Evolutionary conservation across 1,140 invertebrate species (phyloP).

Genomic region (Drosophila tropicalis): DNA sequence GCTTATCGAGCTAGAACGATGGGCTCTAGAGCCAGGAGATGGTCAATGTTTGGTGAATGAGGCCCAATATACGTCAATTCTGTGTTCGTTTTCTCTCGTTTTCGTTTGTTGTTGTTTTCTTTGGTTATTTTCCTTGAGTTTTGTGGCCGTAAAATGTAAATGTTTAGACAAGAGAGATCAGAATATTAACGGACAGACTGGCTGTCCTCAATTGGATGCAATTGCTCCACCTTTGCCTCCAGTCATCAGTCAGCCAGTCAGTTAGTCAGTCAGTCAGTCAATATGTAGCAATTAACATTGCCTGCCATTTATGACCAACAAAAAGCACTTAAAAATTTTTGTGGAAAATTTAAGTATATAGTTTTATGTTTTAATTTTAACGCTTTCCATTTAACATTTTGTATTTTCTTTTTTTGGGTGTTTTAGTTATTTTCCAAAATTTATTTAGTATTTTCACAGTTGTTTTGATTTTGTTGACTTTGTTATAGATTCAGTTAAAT

Average conservation of each 20-base stretch:
- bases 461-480: conserved; percentile 40
- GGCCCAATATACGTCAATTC: not conserved
- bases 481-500: too few relatives aligned
- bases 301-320: conserved; percentile 25
- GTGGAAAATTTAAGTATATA: conserved; percentile 24
- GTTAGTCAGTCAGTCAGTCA: too few relatives aligned
- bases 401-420: conserved; percentile 8
- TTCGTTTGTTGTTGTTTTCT: conserved; percentile 28
- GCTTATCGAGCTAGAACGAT: conserved; percentile 3
- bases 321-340: conserved; percentile 45
- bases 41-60: not conserved
- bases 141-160: conserved; percentile 57
- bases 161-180: conserved; percentile 72
- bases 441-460: conserved; percentile 55
- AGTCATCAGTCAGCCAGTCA: not conserved
- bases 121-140: not conserved
- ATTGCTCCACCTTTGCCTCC: conserved; percentile 9
- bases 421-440: conserved; percentile 62
- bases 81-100: not conserved
- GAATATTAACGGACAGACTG: conserved; percentile 16
- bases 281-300: conserved; percentile 31
- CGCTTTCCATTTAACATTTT: conserved; percentile 3
- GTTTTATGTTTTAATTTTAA: conserved; percentile 53
- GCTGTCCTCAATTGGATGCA: conserved; percentile 14
- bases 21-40: not conserved